Conservation (phyloP, 2,797 vertebrate species). For the Melanotaenia boesemani region DNA sequence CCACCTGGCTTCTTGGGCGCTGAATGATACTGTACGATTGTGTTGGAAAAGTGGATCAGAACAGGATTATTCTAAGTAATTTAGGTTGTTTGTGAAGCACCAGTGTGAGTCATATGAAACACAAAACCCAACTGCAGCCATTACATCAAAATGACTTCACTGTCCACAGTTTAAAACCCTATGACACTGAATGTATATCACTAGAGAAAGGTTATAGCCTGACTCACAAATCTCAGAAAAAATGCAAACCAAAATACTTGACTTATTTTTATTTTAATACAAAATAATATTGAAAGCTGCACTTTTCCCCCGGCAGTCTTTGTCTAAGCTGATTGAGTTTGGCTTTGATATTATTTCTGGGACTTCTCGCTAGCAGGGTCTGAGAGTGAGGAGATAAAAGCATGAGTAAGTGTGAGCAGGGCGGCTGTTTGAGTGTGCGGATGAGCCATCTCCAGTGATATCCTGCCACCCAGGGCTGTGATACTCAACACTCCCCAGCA, state of each 20-base stretch:
- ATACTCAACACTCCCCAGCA: conserved; percentile 43
- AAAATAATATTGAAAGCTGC: conserved; percentile 4
- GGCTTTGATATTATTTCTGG: conserved; percentile 18
- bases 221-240: neutral
- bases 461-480: conserved; percentile 55
- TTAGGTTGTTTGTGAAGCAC: neutral
- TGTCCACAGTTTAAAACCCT: neutral
- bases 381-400: conserved; percentile 38
- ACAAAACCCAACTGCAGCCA: neutral
- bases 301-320: conserved; percentile 5
- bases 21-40: conserved; percentile 10
- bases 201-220: neutral
- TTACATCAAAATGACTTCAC: neutral
- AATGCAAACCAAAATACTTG: neutral
- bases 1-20: neutral
- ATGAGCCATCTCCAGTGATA: conserved; percentile 58
- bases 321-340: conserved; percentile 21
- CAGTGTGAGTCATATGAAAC: neutral
- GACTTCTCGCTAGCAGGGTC: conserved; percentile 18
- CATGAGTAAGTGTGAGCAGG: conserved; percentile 34
- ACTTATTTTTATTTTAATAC: neutral
- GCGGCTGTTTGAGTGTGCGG: conserved; percentile 33
- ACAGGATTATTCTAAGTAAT: conserved; percentile 5
- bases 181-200: neutral
- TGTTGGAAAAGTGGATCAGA: conserved; percentile 11